phyloP scores from a whole-genome alignment of 2,888 invertebrate species.

The Laspeyria flexula region DNA sequence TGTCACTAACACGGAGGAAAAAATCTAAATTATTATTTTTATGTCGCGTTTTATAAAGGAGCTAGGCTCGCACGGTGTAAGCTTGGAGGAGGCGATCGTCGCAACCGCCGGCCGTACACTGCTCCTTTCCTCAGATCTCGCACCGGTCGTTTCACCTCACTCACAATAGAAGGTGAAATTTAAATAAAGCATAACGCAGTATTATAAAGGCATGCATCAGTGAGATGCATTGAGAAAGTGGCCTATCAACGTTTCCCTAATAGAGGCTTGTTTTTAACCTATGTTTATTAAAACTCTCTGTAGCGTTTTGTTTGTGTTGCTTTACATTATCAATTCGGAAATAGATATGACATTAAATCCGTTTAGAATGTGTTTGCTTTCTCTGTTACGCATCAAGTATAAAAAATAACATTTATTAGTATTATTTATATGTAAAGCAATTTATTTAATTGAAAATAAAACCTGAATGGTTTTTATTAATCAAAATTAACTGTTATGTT shows the following conservation, averaged over 20 bases:
- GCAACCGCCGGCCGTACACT: conserved; percentile 72
- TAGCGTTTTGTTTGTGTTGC: conserved; percentile 11
- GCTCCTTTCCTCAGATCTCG: conserved; percentile 79
- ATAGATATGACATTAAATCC: conserved; percentile 9
- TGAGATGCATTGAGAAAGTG: conserved; percentile 80
- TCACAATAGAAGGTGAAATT: conserved; percentile 86
- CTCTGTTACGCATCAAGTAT: no score
- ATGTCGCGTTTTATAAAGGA: conserved; percentile 58
- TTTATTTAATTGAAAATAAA: no score
- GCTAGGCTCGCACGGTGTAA: conserved; percentile 38
- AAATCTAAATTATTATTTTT: conserved; percentile 54
- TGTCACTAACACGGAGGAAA: conserved; percentile 45
- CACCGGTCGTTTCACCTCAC: conserved; percentile 77
- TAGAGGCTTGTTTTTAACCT: conserved; percentile 17
- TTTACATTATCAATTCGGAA: conserved; percentile 12
- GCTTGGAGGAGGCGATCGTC: conserved; percentile 71
- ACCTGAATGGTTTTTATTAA: no score
- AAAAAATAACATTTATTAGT: no score
- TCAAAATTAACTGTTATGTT: no score
- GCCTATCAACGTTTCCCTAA: conserved; percentile 26
- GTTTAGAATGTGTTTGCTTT: conserved; percentile 39
- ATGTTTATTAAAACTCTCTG: conserved; percentile 36
- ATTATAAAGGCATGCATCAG: conserved; percentile 76
- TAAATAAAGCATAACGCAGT: conserved; percentile 82
- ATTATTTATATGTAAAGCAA: no score